Evolutionary conservation across 2,888 invertebrate species (phyloP).

Genomic region (Endotricha flammealis): DNA sequence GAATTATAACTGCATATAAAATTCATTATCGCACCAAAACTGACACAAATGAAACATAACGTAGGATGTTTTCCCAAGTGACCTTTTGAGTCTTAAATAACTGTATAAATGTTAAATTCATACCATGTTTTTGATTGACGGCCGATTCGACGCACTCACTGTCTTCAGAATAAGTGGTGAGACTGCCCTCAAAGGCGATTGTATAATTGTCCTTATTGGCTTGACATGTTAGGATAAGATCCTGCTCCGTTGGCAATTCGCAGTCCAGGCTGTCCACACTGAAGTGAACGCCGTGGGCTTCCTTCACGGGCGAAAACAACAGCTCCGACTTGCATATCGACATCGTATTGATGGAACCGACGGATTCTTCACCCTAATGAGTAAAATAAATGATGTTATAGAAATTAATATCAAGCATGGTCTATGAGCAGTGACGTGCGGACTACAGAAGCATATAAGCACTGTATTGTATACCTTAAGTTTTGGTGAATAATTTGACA

Average conservation of each 20-base stretch:
- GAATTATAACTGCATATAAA: too few species aligned
- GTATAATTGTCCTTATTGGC: constrained; percentile 97
- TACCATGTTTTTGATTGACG: constrained; percentile 76
- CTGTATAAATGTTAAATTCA: too few species aligned
- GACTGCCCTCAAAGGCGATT: constrained; percentile 94
- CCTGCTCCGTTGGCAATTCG: constrained; percentile 87
- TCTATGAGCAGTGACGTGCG: too few species aligned
- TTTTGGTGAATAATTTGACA: too few species aligned
- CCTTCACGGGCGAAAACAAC: constrained; percentile 93
- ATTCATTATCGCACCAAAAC: too few species aligned
- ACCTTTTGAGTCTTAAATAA: too few species aligned
- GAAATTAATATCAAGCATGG: background rate
- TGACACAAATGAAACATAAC: too few species aligned
- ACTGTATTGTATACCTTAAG: too few species aligned
- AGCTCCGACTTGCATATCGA: constrained; percentile 95
- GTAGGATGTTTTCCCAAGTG: too few species aligned
- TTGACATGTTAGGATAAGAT: constrained; percentile 93
- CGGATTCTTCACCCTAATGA: constrained; percentile 83
- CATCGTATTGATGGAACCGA: constrained; percentile 87
- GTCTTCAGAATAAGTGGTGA: constrained; percentile 90
- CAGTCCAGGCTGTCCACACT: constrained; percentile 95
- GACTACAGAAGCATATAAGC: too few species aligned
- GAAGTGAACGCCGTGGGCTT: constrained; percentile 87
- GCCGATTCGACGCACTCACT: constrained; percentile 81
- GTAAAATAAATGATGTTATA: constrained; percentile 11